Percentiles rank a stretch among this genome's conserved stretches.
Conservation (phyloP, 23 tunicate species). For the Halocynthia roretzi region DNA sequence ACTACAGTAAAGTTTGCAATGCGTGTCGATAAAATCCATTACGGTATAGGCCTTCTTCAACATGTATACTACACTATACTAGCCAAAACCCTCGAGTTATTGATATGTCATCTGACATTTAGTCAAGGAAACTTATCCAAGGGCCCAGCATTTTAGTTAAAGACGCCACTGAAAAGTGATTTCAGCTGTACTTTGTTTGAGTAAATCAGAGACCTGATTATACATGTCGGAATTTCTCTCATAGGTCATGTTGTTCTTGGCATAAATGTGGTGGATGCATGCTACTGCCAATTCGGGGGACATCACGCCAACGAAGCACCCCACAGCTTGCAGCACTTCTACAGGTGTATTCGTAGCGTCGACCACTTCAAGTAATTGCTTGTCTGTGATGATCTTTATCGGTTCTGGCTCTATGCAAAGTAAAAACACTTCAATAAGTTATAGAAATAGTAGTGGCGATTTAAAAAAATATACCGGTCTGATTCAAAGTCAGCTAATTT, state of each 20-base stretch:
- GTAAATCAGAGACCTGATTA: constrained; percentile 39
- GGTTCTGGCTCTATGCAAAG: constrained; percentile 4
- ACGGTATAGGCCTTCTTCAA: too few relatives aligned
- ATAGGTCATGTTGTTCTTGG: constrained; percentile 38
- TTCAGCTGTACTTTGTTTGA: neutral
- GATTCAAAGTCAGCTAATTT: neutral
- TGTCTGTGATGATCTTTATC: constrained; percentile 27
- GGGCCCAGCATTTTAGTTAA: neutral
- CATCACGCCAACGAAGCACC: constrained; percentile 22
- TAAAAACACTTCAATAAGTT: neutral
- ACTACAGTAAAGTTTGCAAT: too few relatives aligned
- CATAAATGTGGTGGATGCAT: constrained; percentile 76
- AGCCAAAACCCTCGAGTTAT: too few relatives aligned
- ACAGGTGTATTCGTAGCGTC: constrained; percentile 24
- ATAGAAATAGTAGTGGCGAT: too few relatives aligned
- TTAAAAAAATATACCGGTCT: neutral
- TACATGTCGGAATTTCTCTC: constrained; percentile 66
- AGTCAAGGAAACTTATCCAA: neutral
- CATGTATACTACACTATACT: too few relatives aligned
- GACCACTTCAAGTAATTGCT: constrained; percentile 45
- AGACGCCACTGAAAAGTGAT: neutral
- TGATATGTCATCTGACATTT: too few relatives aligned
- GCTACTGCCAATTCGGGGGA: constrained; percentile 62
- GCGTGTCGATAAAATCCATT: too few relatives aligned
- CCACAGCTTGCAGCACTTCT: constrained; percentile 34